These are phyloP conservation scores for Notodonta ziczac DNA, from an alignment of 2,888 invertebrate species.

Conservation along the genomic window DNA sequence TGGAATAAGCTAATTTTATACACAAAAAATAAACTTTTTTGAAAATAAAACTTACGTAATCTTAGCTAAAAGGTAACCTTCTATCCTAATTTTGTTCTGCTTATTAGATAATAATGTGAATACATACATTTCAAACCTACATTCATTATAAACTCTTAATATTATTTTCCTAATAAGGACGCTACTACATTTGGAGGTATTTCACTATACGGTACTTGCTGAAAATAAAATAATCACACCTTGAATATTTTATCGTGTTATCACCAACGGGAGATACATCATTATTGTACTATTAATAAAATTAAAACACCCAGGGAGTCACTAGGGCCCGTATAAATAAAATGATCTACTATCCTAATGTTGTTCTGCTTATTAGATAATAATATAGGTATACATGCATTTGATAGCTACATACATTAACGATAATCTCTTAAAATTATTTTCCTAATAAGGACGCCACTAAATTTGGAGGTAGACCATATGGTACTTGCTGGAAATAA, in stretches of 20 bases:
- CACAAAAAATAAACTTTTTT: too few species aligned
- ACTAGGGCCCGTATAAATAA: too few species aligned
- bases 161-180: constrained; percentile 19
- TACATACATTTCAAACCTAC: too few species aligned
- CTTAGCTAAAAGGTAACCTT: too few species aligned
- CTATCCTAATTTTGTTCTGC: too few species aligned
- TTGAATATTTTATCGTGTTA: background rate
- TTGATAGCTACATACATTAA: background rate
- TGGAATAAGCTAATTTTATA: too few species aligned
- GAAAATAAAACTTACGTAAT: too few species aligned
- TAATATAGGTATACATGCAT: background rate
- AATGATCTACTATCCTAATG: too few species aligned
- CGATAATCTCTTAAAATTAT: background rate
- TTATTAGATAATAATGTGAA: background rate
- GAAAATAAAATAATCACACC: constrained; percentile 8
- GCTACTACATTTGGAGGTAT: constrained; percentile 23
- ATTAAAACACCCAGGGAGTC: too few species aligned
- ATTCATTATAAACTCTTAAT: background rate
- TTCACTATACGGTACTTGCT: constrained; percentile 7
- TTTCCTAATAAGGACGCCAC: constrained; percentile 23
- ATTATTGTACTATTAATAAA: too few species aligned
- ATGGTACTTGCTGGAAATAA: constrained; percentile 11
- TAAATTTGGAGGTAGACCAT: constrained; percentile 17
- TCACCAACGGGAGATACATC: too few species aligned
- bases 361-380: too few species aligned